A percentile compares a stretch with the other conserved stretches of the same genome.
Conservation (phyloP, 2,888 invertebrate species). For the Acleris sparsana region DNA sequence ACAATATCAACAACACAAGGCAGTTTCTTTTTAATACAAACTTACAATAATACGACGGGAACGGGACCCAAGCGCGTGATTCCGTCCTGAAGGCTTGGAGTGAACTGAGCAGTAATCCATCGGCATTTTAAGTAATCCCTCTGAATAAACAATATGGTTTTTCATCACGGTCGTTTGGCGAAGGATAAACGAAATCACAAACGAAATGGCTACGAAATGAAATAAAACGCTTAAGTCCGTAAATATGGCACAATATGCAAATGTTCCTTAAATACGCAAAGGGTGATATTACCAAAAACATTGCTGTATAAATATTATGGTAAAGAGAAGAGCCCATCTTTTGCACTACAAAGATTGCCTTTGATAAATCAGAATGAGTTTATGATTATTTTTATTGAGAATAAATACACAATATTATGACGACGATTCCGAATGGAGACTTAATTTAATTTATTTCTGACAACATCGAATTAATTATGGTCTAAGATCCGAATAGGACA, state of each 20-base stretch:
- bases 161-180: slow-evolving; percentile 61
- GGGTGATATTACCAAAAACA: slow-evolving; percentile 20
- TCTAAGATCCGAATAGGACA: too few relatives aligned
- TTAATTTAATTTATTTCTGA: too few relatives aligned
- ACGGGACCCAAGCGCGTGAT: slow-evolving; percentile 15
- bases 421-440: too few relatives aligned
- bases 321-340: neutral
- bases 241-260: slow-evolving; percentile 60
- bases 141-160: slow-evolving; percentile 58
- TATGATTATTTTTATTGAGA: too few relatives aligned
- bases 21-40: neutral
- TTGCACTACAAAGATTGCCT: too few relatives aligned
- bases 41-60: neutral
- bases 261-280: slow-evolving; percentile 53
- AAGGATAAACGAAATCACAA: slow-evolving; percentile 57
- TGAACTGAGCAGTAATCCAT: slow-evolving; percentile 43
- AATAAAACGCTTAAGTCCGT: slow-evolving; percentile 50
- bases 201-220: slow-evolving; percentile 59
- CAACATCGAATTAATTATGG: too few relatives aligned
- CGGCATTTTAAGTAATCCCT: slow-evolving; percentile 49
- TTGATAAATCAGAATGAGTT: too few relatives aligned
- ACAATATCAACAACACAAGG: too few relatives aligned
- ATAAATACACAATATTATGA: too few relatives aligned
- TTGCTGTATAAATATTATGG: neutral
- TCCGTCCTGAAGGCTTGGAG: slow-evolving; percentile 41